Percentiles rank a stretch among this genome's conserved stretches.
Evolutionary conservation across 2,113 vertebrate species (phyloP).

Genomic region (Prinia subflava): DNA sequence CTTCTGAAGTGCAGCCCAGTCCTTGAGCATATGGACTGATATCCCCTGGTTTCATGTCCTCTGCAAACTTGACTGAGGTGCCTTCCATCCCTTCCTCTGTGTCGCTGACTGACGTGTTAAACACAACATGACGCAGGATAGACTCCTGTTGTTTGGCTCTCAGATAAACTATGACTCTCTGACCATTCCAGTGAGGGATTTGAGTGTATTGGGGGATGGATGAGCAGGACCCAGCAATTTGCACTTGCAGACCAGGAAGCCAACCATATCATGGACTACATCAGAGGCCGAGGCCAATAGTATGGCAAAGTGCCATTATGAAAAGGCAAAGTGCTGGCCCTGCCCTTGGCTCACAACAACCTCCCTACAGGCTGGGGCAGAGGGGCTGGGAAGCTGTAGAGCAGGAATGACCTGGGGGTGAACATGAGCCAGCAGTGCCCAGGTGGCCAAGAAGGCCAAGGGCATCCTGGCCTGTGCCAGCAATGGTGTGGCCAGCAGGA

Average conservation of each 20-base stretch:
- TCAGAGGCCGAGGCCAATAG: background rate
- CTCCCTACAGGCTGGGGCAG: background rate
- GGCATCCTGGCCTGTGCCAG: background rate
- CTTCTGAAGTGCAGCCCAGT: background rate
- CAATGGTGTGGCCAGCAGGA: background rate
- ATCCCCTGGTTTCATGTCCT: background rate
- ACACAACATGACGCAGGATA: background rate
- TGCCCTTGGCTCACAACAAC: background rate
- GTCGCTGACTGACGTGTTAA: background rate
- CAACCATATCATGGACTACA: accelerated
- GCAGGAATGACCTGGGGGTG: background rate
- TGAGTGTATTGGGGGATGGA: background rate
- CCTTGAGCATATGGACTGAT: background rate
- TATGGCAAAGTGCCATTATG: accelerated
- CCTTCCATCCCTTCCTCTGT: background rate
- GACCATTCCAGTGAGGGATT: accelerated
- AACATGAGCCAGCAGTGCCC: background rate
- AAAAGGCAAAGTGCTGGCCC: background rate
- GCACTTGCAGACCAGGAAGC: background rate
- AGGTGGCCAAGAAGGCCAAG: background rate
- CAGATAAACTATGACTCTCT: background rate
- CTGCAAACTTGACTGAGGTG: background rate
- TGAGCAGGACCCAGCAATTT: background rate
- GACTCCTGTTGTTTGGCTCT: background rate
- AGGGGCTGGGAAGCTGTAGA: background rate